These are phyloP conservation scores for Altica lythri DNA, from an alignment of 2,888 invertebrate genomes.

Conservation along the genomic window DNA sequence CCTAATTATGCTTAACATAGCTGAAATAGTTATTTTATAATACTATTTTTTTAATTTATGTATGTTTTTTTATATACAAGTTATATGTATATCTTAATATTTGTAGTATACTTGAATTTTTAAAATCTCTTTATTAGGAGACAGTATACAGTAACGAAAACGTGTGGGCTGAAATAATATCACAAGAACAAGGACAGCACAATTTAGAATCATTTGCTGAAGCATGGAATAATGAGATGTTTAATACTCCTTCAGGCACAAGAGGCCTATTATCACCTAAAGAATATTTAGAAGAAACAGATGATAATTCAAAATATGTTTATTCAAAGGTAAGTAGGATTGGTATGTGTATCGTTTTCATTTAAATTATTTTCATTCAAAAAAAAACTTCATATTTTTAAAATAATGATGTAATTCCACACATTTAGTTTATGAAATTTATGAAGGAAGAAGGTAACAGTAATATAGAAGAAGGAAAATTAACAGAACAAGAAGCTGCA, in stretches of 20 bases:
- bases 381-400: too few relatives aligned
- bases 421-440: conserved; percentile 77
- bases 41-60: too few relatives aligned
- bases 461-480: conserved; percentile 59
- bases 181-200: conserved; percentile 52
- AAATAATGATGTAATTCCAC: neutral
- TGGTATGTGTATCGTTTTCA: too few relatives aligned
- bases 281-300: conserved; percentile 63
- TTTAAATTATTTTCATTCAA: too few relatives aligned
- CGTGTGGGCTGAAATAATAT: conserved; percentile 58
- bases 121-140: conserved; percentile 44
- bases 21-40: too few relatives aligned
- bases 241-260: conserved; percentile 48
- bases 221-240: conserved; percentile 70
- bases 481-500: conserved; percentile 55
- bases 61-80: too few relatives aligned
- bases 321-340: conserved; percentile 69
- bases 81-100: neutral
- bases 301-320: conserved; percentile 69
- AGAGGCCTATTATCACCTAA: conserved; percentile 62
- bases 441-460: conserved; percentile 75
- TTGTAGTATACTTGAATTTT: neutral
- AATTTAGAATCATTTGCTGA: conserved; percentile 54
- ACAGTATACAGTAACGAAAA: conserved; percentile 50
- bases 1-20: too few relatives aligned